phyloP scores from a whole-genome alignment of 2,888 invertebrate genomes.

The Tetragonisca angustula region DNA sequence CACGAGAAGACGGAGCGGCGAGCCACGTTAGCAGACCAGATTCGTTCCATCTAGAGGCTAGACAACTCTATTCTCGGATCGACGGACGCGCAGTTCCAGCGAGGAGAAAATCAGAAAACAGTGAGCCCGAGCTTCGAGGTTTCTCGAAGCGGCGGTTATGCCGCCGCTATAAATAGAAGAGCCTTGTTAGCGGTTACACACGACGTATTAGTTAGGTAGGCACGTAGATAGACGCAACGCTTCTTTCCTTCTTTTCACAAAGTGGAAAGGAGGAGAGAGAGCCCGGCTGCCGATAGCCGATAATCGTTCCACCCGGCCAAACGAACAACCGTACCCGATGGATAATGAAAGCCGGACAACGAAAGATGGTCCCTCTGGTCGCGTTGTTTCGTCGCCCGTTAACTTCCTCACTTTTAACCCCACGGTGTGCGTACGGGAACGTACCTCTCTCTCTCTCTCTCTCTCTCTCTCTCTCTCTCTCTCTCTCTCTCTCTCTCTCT shows the following conservation, averaged over 20 bases:
- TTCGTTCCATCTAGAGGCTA: neutral
- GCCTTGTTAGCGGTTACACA: constrained; percentile 56
- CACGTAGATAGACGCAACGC: constrained; percentile 15
- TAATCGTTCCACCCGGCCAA: constrained; percentile 44
- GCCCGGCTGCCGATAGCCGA: constrained; percentile 34
- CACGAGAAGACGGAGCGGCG: neutral
- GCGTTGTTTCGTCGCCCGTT: constrained; percentile 21
- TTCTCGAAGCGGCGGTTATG: constrained; percentile 36
- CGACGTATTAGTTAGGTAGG: constrained; percentile 13
- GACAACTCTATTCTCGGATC: constrained; percentile 26
- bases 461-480: too few species aligned
- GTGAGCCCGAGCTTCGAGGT: neutral
- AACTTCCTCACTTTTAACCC: constrained; percentile 32
- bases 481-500: too few species aligned
- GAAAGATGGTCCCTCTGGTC: neutral
- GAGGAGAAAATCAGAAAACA: constrained; percentile 45
- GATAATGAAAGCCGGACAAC: constrained; percentile 42
- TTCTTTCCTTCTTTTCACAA: constrained; percentile 38
- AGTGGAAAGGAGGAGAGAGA: constrained; percentile 18
- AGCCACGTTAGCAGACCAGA: neutral
- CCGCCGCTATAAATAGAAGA: constrained; percentile 49
- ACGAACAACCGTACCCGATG: constrained; percentile 18
- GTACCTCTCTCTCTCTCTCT: neutral
- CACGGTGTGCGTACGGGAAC: neutral
- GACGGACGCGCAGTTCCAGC: constrained; percentile 15